These are phyloP conservation scores for Oscheius sp. DNA, from an alignment of 2,888 invertebrate species.

Conservation along the genomic window DNA sequence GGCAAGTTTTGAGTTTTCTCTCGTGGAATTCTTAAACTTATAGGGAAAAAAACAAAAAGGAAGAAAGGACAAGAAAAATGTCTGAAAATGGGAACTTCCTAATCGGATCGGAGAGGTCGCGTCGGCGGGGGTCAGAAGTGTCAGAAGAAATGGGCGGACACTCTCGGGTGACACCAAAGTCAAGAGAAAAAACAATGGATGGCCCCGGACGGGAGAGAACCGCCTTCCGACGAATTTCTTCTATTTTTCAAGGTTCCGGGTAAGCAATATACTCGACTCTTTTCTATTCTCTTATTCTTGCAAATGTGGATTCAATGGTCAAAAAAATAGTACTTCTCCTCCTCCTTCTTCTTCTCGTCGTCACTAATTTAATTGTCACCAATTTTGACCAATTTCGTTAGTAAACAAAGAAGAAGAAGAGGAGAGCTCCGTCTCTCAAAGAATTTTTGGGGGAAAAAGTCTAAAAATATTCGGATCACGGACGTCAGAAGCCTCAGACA, in stretches of 20 bases:
- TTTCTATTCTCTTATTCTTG: too few species aligned
- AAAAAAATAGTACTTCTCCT: neutral
- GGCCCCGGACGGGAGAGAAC: neutral
- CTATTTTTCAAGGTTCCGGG: too few species aligned
- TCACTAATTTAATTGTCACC: constrained; percentile 22
- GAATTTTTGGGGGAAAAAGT: too few species aligned
- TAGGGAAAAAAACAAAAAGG: neutral
- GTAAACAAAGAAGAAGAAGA: neutral
- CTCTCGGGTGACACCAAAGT: neutral
- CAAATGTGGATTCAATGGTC: too few species aligned
- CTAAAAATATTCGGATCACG: too few species aligned
- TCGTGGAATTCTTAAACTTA: neutral
- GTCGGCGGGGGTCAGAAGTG: neutral
- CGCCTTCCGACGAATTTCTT: neutral
- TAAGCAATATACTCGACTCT: too few species aligned
- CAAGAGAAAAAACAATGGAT: constrained; percentile 1
- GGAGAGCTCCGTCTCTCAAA: neutral
- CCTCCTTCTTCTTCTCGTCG: neutral
- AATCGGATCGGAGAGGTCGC: constrained; percentile 11
- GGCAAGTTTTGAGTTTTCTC: too few species aligned
- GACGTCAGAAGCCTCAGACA: too few species aligned
- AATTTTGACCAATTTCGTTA: neutral
- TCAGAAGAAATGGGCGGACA: constrained; percentile 8
- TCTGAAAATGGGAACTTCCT: constrained; percentile 23
- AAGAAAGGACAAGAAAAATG: constrained; percentile 6